These are phyloP conservation scores for Philopedon plagiatum DNA, from an alignment of 2,888 invertebrate genomes.

Conservation along the genomic window DNA sequence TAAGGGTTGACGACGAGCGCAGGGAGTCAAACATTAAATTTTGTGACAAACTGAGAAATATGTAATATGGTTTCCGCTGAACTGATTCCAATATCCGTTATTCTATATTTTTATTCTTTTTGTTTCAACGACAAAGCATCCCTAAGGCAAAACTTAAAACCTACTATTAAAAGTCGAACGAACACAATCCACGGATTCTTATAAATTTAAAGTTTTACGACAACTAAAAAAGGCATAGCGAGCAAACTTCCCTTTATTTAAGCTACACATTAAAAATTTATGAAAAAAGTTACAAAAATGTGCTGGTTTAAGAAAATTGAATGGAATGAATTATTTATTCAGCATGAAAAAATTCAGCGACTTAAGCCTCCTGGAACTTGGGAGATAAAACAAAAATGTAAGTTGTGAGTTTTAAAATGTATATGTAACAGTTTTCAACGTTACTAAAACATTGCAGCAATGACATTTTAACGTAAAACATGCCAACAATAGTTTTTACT, in stretches of 20 bases:
- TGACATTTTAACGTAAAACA: no score
- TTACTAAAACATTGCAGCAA: no score
- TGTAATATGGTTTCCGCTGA: not conserved
- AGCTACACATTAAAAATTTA: constrained; percentile 1
- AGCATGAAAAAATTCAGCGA: not conserved
- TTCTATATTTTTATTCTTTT: not conserved
- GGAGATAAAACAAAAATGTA: no score
- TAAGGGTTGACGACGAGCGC: no score
- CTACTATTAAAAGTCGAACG: not conserved
- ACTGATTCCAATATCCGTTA: not conserved
- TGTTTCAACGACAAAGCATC: not conserved
- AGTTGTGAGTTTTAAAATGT: no score
- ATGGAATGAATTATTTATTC: not conserved
- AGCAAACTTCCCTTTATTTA: not conserved
- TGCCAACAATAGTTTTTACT: no score
- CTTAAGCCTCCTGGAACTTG: no score
- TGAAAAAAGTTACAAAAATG: not conserved
- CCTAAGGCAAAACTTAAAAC: not conserved
- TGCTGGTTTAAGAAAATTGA: not conserved
- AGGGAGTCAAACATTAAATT: no score
- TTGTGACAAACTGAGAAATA: not conserved
- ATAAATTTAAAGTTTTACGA: constrained; percentile 5
- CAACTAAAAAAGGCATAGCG: not conserved
- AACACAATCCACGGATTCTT: not conserved
- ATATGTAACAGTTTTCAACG: no score